Base-by-base conservation (phyloP, 2,113 vertebrate genomes). In the Sarotherodon lohbergeri region DNA sequence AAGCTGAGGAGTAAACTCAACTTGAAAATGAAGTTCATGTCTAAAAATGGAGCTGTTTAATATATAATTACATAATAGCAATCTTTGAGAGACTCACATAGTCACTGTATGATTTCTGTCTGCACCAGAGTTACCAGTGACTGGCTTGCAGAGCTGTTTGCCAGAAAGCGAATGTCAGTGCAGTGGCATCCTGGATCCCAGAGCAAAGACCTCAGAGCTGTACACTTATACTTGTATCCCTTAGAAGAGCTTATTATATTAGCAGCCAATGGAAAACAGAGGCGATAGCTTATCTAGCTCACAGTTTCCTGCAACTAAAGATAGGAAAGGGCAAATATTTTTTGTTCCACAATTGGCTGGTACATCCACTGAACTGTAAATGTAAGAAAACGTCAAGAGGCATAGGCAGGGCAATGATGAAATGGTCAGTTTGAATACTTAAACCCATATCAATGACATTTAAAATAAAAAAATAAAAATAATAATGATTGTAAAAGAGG, bases 291-390 rank as follows among this genome's bases (percentile, higher is more conserved):
- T 32, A 78, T 78, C 46, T 52, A 80, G 78, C 71, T 19, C 66
- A 79, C 76, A 24, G 84, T 87, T 95, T 95, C 94, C 93, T 93
- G 91, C 80, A 14, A 93, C 89, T 90, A 76, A 90, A 81, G 27
- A 79, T 41, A 89, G 55, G 52, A 80, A 50, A 88, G 84, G 80
- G 76, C 11, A 82, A 85, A 90, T 92, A 36, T 88, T 81, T 89
- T 89, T 68, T 66, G 68, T 61, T 88, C 34, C 22, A 57, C 27
- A 81, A 36, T 66, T 81, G 83, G 83, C 39, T 81, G 46, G 84
- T 81, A 76, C 16, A 80, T 8, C 11, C 43, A 34, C 4, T 27
- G 9, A 71, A 22, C 14, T 52, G 32, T 36, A 79, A 66, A 50
- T 46, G 24, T 50, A 79, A 34, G 16, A 43, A 78, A 52, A 32